A percentile compares a stretch with the other conserved stretches of the same genome.
Conservation (phyloP, 2,113 vertebrate genomes). For the Azemiops feae region DNA sequence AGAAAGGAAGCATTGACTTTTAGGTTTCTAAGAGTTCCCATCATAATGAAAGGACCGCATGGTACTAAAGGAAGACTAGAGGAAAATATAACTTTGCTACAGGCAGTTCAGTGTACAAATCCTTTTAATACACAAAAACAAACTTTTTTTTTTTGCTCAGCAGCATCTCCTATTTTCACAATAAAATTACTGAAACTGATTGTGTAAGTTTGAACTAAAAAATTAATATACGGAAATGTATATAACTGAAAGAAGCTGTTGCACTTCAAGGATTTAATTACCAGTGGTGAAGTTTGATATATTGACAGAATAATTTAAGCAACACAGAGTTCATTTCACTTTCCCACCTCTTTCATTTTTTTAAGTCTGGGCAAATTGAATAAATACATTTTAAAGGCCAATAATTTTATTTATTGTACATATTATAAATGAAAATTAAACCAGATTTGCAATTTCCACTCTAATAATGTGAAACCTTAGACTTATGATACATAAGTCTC, state of each 20-base stretch:
- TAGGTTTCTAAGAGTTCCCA: not conserved
- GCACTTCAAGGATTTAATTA: not conserved
- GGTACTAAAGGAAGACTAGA: not conserved
- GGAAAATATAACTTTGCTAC: constrained; percentile 2
- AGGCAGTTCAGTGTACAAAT: not conserved
- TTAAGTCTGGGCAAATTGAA: not conserved
- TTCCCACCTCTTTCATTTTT: not conserved
- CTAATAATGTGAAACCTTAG: not conserved
- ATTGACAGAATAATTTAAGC: not conserved
- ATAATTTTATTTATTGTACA: not conserved
- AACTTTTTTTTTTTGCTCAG: not conserved
- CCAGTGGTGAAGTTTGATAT: not conserved
- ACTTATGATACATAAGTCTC: not conserved
- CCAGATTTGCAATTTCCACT: not conserved
- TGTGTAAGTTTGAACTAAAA: not conserved
- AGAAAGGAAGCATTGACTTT: not conserved
- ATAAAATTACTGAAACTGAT: not conserved
- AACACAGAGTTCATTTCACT: not conserved
- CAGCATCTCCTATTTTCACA: not conserved
- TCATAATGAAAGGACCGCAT: not conserved
- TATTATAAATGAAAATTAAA: constrained; percentile 7
- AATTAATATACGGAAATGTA: not conserved
- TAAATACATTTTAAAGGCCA: not conserved
- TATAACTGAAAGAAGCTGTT: not conserved
- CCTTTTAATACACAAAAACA: not conserved